Evolutionary conservation across 2,888 invertebrate genomes (phyloP).

Genomic region (Euclidia mi): DNA sequence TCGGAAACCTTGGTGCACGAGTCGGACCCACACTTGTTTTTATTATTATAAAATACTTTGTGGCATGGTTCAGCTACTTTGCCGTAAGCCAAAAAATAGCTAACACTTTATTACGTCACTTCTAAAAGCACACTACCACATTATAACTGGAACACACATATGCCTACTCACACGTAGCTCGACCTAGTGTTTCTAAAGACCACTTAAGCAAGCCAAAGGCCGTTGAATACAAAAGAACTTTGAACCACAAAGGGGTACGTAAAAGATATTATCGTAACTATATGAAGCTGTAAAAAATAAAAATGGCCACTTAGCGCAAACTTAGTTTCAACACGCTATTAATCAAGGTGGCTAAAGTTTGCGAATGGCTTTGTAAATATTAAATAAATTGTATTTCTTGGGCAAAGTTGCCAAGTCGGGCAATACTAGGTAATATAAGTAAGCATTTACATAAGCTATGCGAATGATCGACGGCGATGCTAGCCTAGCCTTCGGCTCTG

Average conservation of each 20-base stretch:
- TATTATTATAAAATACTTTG: too few relatives aligned
- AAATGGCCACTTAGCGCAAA: slow-evolving; percentile 4
- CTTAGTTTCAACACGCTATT: slow-evolving; percentile 17
- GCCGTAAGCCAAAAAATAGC: too few relatives aligned
- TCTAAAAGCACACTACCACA: too few relatives aligned
- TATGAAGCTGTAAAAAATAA: background rate
- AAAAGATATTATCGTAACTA: slow-evolving; percentile 2
- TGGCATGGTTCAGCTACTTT: too few relatives aligned
- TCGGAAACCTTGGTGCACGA: too few relatives aligned
- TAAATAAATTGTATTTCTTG: slow-evolving; percentile 32
- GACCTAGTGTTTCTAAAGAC: too few relatives aligned
- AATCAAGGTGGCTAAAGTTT: slow-evolving; percentile 28
- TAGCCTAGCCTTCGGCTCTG: background rate
- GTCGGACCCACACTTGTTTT: too few relatives aligned
- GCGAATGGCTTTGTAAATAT: slow-evolving; percentile 26
- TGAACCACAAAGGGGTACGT: slow-evolving; percentile 1
- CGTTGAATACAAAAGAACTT: background rate
- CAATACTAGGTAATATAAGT: slow-evolving; percentile 5
- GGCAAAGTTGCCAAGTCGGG: slow-evolving; percentile 3
- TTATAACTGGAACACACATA: too few relatives aligned
- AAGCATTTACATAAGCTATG: background rate
- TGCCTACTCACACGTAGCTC: too few relatives aligned
- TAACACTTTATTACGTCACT: too few relatives aligned
- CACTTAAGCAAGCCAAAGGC: too few relatives aligned
- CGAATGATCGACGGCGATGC: background rate